Conservation (phyloP, 2,888 invertebrate genomes). For the Mesorhabditis spiculigera region DNA sequence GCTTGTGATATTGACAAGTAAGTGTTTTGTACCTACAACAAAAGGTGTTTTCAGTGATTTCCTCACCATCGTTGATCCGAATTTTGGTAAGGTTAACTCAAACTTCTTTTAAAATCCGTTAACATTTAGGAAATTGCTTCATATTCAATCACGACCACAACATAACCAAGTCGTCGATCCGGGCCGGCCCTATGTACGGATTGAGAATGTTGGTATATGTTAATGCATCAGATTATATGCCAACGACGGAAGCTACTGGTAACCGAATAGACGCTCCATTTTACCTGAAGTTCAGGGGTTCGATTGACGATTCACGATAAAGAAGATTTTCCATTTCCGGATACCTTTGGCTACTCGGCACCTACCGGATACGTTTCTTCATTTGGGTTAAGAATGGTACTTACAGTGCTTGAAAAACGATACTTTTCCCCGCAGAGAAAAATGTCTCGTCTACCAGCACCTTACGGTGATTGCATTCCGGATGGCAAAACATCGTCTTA, state of each 20-base stretch:
- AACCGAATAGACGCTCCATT: slow-evolving; percentile 21
- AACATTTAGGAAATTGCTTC: slow-evolving; percentile 8
- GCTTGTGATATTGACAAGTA: slow-evolving; percentile 56
- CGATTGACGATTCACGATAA: slow-evolving; percentile 54
- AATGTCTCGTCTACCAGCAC: slow-evolving; percentile 47
- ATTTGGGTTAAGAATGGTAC: slow-evolving; percentile 47
- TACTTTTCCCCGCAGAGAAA: slow-evolving; percentile 28
- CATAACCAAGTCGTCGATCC: slow-evolving; percentile 40
- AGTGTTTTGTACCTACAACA: slow-evolving; percentile 8
- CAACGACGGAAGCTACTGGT: slow-evolving; percentile 50
- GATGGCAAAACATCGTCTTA: slow-evolving; percentile 50
- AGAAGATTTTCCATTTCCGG: slow-evolving; percentile 55
- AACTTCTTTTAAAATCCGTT: slow-evolving; percentile 40
- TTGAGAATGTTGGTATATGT: slow-evolving; percentile 53
- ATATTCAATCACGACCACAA: slow-evolving; percentile 47
- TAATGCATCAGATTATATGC: slow-evolving; percentile 53
- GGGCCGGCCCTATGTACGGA: slow-evolving; percentile 57
- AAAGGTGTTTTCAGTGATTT: slow-evolving; percentile 41
- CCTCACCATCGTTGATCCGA: slow-evolving; percentile 47
- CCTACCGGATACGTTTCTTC: slow-evolving; percentile 53
- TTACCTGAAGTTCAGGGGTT: slow-evolving; percentile 42
- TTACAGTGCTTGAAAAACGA: neutral
- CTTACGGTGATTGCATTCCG: slow-evolving; percentile 53
- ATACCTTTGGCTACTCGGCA: slow-evolving; percentile 51
- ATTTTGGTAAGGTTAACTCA: slow-evolving; percentile 27